These are phyloP conservation scores for Cosmia trapezina DNA, from an alignment of 2,888 invertebrate genomes.

Conservation along the genomic window DNA sequence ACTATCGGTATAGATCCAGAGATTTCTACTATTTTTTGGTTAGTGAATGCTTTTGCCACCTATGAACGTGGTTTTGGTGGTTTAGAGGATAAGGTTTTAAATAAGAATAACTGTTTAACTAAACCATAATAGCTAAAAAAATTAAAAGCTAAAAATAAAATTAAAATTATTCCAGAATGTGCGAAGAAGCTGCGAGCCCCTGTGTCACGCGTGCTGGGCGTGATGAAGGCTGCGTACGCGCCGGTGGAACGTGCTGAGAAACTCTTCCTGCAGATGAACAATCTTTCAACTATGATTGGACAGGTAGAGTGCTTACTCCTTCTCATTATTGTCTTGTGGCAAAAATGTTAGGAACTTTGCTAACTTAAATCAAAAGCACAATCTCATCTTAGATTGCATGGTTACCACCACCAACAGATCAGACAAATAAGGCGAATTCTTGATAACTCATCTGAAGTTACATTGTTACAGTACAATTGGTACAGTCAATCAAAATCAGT, in stretches of 20 bases:
- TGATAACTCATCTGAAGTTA: background rate
- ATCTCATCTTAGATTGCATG: background rate
- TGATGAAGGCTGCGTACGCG: conserved; percentile 87
- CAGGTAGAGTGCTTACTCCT: conserved; percentile 85
- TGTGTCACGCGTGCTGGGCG: conserved; percentile 68
- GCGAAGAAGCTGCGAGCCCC: conserved; percentile 84
- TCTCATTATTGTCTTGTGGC: background rate
- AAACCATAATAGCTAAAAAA: no score
- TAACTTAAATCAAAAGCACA: background rate
- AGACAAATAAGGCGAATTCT: background rate
- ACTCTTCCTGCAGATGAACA: conserved; percentile 92
- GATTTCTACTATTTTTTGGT: no score
- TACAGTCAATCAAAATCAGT: background rate
- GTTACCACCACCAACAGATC: background rate
- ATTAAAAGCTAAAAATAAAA: background rate
- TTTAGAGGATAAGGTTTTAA: no score
- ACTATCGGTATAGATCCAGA: no score
- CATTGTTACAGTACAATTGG: no score
- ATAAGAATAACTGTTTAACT: no score
- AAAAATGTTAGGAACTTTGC: background rate
- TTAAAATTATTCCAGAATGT: conserved; percentile 75
- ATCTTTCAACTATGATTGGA: conserved; percentile 92
- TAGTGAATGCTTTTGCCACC: no score
- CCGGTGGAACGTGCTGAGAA: conserved; percentile 92
- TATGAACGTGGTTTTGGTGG: no score